Evolutionary conservation across 2,113 vertebrate species (phyloP).

Genomic region (Peromyscus polionotus): DNA sequence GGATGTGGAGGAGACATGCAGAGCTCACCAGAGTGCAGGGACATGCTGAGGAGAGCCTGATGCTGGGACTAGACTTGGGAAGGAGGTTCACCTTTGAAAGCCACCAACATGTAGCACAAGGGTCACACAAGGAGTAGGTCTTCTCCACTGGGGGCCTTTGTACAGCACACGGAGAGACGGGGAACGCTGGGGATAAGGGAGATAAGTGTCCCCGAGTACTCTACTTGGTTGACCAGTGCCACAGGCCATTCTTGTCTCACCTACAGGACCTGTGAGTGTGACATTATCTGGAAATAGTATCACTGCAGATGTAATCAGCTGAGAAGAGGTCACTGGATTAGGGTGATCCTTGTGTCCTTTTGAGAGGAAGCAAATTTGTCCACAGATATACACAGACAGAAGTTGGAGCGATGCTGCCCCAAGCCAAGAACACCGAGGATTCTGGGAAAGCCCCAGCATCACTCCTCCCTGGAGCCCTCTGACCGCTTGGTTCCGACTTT

Average conservation of each 20-base stretch:
- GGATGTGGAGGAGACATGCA: no score
- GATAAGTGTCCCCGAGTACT: neutral
- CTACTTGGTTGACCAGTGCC: neutral
- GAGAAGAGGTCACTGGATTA: neutral
- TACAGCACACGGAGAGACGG: neutral
- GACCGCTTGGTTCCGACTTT: neutral
- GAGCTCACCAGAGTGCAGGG: neutral
- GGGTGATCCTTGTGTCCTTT: neutral
- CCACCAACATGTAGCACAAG: no score
- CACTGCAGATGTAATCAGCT: neutral
- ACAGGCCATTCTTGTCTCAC: neutral
- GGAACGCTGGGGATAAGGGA: no score
- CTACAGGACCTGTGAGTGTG: no score
- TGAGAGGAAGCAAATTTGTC: neutral
- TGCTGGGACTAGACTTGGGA: neutral
- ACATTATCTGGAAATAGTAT: neutral
- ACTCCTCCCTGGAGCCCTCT: neutral
- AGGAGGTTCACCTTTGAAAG: neutral
- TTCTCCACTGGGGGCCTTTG: no score
- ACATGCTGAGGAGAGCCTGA: neutral
- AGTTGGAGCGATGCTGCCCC: accelerated
- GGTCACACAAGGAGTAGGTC: neutral
- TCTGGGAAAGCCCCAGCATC: neutral
- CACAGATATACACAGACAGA: neutral
- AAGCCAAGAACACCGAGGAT: no score